Percentiles rank a stretch among this genome's conserved stretches.
These are phyloP conservation scores for Sebastes cheni DNA, from an alignment of 2,797 vertebrate genomes.

Conservation along the genomic window DNA sequence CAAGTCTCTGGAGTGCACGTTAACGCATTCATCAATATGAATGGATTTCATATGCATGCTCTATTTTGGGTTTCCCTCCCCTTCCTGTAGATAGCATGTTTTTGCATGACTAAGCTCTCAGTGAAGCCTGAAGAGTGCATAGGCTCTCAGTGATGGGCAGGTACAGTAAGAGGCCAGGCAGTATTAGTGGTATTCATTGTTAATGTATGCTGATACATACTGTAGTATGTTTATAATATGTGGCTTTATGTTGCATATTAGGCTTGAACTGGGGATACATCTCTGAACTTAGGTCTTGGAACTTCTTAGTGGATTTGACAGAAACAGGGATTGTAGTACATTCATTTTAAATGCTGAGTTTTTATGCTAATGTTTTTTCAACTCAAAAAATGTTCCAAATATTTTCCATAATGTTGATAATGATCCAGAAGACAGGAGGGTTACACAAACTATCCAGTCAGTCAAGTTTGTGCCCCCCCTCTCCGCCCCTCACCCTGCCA, in stretches of 20 bases:
- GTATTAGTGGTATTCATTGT: too few species aligned
- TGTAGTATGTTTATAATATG: too few species aligned
- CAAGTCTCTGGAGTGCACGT: not conserved
- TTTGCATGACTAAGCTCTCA: conserved; percentile 15
- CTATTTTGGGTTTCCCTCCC: not conserved
- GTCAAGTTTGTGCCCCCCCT: not conserved
- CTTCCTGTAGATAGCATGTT: conserved; percentile 3
- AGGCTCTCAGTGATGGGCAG: conserved; percentile 1
- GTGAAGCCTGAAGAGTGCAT: conserved; percentile 9
- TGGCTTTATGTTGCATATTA: not conserved
- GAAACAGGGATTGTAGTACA: too few species aligned
- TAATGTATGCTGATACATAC: too few species aligned
- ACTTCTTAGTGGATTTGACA: too few species aligned
- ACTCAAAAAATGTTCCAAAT: not conserved
- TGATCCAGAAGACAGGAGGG: not conserved
- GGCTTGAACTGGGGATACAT: not conserved
- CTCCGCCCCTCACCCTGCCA: not conserved
- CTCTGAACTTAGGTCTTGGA: not conserved
- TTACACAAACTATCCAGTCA: not conserved
- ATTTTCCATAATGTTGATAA: not conserved
- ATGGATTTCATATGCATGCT: conserved; percentile 5
- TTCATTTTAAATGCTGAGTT: not conserved
- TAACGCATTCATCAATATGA: conserved; percentile 13
- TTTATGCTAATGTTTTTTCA: not conserved
- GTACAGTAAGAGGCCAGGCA: not conserved